Evolutionary conservation across 2,888 invertebrate species (phyloP), one percentile per base, ranked within the genome.

Genomic region (Xylophagus ater): DNA sequence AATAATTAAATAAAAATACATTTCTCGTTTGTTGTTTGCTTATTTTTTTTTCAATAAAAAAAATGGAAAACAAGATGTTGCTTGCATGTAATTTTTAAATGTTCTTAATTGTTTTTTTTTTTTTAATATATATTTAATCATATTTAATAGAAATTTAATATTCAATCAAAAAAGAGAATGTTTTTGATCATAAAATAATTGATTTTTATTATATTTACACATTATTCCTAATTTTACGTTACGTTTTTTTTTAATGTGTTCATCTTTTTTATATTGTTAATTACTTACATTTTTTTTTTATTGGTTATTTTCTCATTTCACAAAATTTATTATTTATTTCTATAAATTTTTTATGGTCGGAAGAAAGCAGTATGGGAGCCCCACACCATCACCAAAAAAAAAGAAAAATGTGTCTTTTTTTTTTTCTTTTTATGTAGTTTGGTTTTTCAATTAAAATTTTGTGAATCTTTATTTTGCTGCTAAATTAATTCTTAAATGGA

Each of bases 331-430:
- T 24, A 24, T 24, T 34, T 24, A 34, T 12, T 31, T 18, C 21
- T 14, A 37, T 31, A 23, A 23, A 24, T 37, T 37, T 8, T 17
- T 37, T 28, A 23, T 24, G 10, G 25, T 25, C 17, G 19, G 14
- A 14, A 33, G 28, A 41, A 41, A 46, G 47, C 47, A 49, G 49
- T 47, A 49, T 36, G 49, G 44, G 49, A 47, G 47, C 45, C 45
- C 49, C 40, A 42, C 37, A n/a, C n/a, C n/a, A n/a, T n/a, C n/a
- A n/a, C n/a, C n/a, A n/a, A n/a, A n/a, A n/a, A n/a, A n/a, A n/a
- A n/a, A n/a, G n/a, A n/a, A n/a, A n/a, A n/a, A n/a, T n/a, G n/a
- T n/a, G n/a, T n/a, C n/a, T n/a, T n/a, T n/a, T n/a, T 35, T 34
- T 37, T 38, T 40, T 23, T 38, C 34, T 33, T 30, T 30, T 33